Conservation (phyloP, 1,140 invertebrate genomes). For the Diabrotica undecimpunctata region DNA sequence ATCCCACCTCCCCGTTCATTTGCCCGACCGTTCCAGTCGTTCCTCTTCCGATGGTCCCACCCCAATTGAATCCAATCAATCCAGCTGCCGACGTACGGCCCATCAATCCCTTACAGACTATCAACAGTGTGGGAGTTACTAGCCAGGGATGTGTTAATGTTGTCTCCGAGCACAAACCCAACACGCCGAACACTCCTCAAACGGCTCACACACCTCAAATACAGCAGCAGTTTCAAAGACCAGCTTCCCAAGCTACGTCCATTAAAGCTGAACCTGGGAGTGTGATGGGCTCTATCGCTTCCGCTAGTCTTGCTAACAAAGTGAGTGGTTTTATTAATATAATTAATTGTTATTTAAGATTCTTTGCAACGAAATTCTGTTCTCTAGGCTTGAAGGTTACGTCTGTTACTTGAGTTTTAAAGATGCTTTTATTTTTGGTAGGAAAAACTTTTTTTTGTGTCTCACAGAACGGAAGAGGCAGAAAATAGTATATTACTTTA, state of each 20-base stretch:
- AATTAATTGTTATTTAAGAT: too few relatives aligned
- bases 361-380: too few relatives aligned
- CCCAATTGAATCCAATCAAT: constrained; percentile 18
- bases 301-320: constrained; percentile 47
- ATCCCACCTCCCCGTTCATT: constrained; percentile 50
- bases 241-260: constrained; percentile 58
- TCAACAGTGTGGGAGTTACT: constrained; percentile 1
- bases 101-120: constrained; percentile 12
- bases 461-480: too few relatives aligned
- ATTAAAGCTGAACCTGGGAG: constrained; percentile 62
- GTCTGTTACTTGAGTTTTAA: too few relatives aligned
- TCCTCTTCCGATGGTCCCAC: constrained; percentile 33
- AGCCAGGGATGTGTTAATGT: not conserved
- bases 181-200: constrained; percentile 21
- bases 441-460: too few relatives aligned
- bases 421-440: too few relatives aligned
- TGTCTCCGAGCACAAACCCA: constrained; percentile 10
- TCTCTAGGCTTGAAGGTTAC: too few relatives aligned
- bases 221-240: constrained; percentile 44
- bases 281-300: constrained; percentile 50
- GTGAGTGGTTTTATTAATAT: constrained; percentile 23
- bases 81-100: constrained; percentile 6
- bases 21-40: constrained; percentile 50
- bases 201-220: constrained; percentile 10
- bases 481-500: too few relatives aligned